Base-by-base conservation (phyloP, 2,797 vertebrate genomes). In the Prunella strophiata region DNA sequence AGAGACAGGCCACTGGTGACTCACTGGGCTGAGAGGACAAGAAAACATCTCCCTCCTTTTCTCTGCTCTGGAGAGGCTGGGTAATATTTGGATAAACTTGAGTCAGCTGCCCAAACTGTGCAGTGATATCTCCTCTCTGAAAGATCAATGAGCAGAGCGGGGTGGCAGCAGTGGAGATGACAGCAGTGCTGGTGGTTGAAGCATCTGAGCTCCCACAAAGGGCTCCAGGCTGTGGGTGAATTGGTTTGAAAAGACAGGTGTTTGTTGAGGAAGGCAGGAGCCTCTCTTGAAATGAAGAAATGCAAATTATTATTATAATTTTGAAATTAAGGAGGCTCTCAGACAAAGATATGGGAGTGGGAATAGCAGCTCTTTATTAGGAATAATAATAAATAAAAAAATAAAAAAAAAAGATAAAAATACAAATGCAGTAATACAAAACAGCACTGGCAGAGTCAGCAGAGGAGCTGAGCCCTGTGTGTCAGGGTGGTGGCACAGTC, bases 11-110 rank as follows among this genome's bases (percentile, higher is more conserved):
- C 62, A 77, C 9, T n/a, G 51, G 32, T 95, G 94, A 93, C 62
- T 94, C 88, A 84, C 62, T 11, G 67, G 50, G 48, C 85, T 90
- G 43, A 38, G 70, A 63, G 85, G 74, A 88, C 71, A 79, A 85
- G 90, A 55, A 94, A 90, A 89, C 85, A 66, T 45, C 55, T 73
- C 40, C 42, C 40, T 85, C 55, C 3, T 38, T 62, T 62, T 34
- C 8, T 70, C 47, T 63, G 70, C 58, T 47, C 50, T 47, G 52
- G 14, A 47, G 47, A 66, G 59, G 43, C 52, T 16, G 50, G 63
- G 59, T 17, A 29, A 40, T 82, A 16, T 79, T 76, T 87, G 59
- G 38, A 15, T 23, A 36, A 59, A 40, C 27, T 23, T 34, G 76
- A 91, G 48, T 42, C 88, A 94, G 51, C 67, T 91, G 83, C 67